Evolutionary conservation across 2,888 invertebrate genomes (phyloP).

Genomic region (Lathronympha strigana): DNA sequence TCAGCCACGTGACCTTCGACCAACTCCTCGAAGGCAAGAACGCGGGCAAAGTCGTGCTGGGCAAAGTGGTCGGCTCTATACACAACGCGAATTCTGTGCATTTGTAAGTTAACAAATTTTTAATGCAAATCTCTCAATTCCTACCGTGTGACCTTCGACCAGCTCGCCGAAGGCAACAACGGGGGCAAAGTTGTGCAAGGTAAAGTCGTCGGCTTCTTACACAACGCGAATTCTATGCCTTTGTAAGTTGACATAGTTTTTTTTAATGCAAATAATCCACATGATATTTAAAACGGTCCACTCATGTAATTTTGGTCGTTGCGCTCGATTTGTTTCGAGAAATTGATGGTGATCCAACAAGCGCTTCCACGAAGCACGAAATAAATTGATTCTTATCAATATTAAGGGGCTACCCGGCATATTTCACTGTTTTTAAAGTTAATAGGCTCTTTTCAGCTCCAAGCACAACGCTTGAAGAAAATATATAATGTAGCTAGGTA

Average conservation of each 20-base stretch:
- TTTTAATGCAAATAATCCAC: background rate
- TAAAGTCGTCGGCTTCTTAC: constrained; percentile 91
- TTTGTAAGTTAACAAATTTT: constrained; percentile 86
- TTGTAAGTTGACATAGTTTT: constrained; percentile 85
- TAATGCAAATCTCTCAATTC: too few species aligned
- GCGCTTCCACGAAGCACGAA: too few species aligned
- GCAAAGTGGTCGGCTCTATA: constrained; percentile 92
- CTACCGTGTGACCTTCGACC: constrained; percentile 66
- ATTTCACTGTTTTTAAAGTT: too few species aligned
- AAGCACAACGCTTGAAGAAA: too few species aligned
- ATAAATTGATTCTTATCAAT: too few species aligned
- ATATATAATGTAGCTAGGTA: too few species aligned
- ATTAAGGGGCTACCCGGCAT: too few species aligned
- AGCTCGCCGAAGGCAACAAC: constrained; percentile 86
- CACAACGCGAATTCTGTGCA: constrained; percentile 90
- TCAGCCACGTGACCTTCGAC: constrained; percentile 63
- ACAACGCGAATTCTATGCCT: constrained; percentile 89
- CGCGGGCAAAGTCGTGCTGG: constrained; percentile 87
- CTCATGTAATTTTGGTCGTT: too few species aligned
- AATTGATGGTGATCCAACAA: too few species aligned
- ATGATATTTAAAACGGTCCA: too few species aligned
- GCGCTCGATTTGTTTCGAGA: too few species aligned
- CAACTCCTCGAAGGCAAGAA: constrained; percentile 87
- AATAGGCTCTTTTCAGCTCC: too few species aligned
- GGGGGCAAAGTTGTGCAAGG: constrained; percentile 88